A percentile compares a stretch with the other conserved stretches of the same genome.
Conservation (phyloP, 2,888 invertebrate species). For the Sphecodes monilicornis region DNA sequence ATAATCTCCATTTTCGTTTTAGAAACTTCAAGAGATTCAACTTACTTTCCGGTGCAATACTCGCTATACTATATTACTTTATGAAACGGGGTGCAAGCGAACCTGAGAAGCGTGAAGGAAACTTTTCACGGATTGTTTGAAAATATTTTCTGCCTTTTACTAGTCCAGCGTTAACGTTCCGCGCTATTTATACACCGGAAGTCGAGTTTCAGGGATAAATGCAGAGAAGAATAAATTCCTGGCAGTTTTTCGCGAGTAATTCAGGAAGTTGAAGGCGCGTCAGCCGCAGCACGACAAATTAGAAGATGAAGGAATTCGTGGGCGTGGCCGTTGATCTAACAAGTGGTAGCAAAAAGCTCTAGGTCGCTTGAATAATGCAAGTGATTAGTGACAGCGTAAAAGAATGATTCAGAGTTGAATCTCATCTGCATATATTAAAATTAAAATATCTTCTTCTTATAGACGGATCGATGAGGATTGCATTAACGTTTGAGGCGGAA, state of each 20-base stretch:
- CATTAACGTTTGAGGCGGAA: not conserved
- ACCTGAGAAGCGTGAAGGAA: not conserved
- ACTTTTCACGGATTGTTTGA: not conserved
- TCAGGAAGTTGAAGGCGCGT: slow-evolving; percentile 41
- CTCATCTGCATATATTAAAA: slow-evolving; percentile 31
- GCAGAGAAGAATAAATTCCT: not conserved
- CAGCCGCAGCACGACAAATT: slow-evolving; percentile 54
- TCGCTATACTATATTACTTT: not conserved
- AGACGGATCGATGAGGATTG: not conserved
- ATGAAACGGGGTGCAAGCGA: not conserved
- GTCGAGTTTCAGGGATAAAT: slow-evolving; percentile 1
- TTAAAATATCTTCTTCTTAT: slow-evolving; percentile 8
- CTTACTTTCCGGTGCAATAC: not conserved
- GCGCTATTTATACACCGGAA: not conserved
- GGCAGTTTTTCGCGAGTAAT: slow-evolving; percentile 33
- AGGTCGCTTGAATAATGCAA: slow-evolving; percentile 47
- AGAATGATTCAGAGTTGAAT: slow-evolving; percentile 27
- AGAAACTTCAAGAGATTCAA: not conserved
- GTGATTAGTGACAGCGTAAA: slow-evolving; percentile 41
- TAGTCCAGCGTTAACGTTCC: not conserved
- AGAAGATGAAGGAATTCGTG: slow-evolving; percentile 48
- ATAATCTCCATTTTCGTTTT: not conserved
- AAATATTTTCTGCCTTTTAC: not conserved
- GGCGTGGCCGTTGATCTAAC: slow-evolving; percentile 43
- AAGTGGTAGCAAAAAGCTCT: slow-evolving; percentile 39